Base-by-base conservation (phyloP, 2,113 vertebrate genomes). In the Dasyurus viverrinus region DNA sequence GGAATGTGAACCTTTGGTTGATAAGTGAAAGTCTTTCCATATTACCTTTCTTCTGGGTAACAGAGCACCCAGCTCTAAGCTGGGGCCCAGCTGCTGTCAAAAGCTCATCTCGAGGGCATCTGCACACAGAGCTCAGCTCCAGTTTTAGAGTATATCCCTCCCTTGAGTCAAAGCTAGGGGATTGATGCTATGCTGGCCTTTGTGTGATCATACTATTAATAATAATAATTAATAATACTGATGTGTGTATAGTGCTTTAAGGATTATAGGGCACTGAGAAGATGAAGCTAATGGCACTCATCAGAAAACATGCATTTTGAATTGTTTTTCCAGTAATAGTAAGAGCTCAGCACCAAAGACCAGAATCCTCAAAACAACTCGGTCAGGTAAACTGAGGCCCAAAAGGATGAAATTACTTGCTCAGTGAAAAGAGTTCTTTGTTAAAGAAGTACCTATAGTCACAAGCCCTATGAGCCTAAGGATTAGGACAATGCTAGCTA, bases 1-100 rank as follows among this genome's bases (percentile, higher is more conserved):
- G 95, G 96, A 97, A 97, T 96, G 96, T 97, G 96, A 94, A 96
- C 95, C 30, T 2, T 95, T 25, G 76, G 23, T 53, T 84, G 94
- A 76, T 54, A 93, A 96, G 94, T 91, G 42, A 95, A 95, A 95
- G 90, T 54, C 48, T 76, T 36, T 60, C 92, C 97, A 93, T 22
- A 0, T 36, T 96, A 96, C 95, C 95, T 96, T 96, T 90, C 47
- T 54, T 84, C 92, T 57, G 95, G 54, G 93, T 57, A 94, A 54
- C 91, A 14, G 94, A 84, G 94, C 93, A 90, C 89, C 76, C 94
- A 27, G 89, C 2, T 0, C n/a, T 1, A 12, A 36, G 92, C 60
- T 68, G 53, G 53, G 89, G 16, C 27, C 93, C 0, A 2, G 1
- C 2, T 12, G 68, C 7, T 2, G 8, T 24, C 46, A 1, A 84